Evolutionary conservation across 2,113 vertebrate species (phyloP), one percentile per base, ranked within the genome.

Genomic region (Nesogale talazaci): DNA sequence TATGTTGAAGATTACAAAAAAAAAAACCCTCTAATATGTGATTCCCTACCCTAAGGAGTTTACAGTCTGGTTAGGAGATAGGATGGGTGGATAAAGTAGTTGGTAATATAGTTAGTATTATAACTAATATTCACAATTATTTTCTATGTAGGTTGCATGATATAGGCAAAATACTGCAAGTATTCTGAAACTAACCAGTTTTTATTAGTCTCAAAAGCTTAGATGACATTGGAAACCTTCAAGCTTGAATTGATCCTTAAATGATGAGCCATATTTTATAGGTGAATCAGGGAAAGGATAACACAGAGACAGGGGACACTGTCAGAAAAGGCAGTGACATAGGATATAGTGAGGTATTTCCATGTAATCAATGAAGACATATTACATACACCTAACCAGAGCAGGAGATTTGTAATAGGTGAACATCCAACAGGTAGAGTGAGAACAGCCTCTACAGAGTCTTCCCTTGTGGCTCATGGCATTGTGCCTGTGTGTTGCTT

Each of bases 291-390:
- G 7, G 6, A 36, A 14, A 65, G 67, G 19, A 77, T 74, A 31
- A 36, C 80, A 65, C 8, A n/a, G 23, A 57, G 23, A 36, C 38
- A 6, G 74, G 4, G 1, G 4, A 59, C 14, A 31, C 9, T 76
- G 29, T 65, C 61, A 86, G 61, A 56, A 84, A 89, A 79, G 31
- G 8, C 42, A 23, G 20, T 74, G 9, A 84, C 34, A 14, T 23
- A 70, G 61, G 87, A 80, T 78, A 77, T 56, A 83, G 76, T 89
- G 86, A 61, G 10, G 2, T 75, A 46, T 88, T 80, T 87, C 72
- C 42, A 88, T 27, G 31, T 19, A 52, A 20, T 79, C 22, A 40
- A 6, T n/a, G 65, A 57, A 92, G 80, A 57, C 23, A 22, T 42
- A 61, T 63, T 74, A 81, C 59, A 61, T 19, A 61, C 59, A 61